Conservation (phyloP, 2,888 invertebrate species). For the Pyrrhosoma nymphula region DNA sequence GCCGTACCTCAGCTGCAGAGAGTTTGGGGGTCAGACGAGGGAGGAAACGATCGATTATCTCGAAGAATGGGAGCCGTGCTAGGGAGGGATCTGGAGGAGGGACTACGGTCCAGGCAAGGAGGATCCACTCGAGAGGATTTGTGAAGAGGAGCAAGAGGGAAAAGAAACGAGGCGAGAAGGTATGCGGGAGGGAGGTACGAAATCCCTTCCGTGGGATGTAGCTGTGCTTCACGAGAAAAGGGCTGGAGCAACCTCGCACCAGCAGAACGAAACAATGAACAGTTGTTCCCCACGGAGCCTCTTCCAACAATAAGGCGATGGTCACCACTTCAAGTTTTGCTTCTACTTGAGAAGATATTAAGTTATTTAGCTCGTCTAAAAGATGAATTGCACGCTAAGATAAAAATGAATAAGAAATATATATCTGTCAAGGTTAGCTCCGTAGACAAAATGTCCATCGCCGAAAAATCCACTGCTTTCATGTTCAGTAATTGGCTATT, state of each 20-base stretch:
- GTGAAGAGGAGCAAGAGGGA: neutral
- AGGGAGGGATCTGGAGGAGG: neutral
- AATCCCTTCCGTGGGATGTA: neutral
- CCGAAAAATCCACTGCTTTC: too few relatives aligned
- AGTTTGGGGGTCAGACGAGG: neutral
- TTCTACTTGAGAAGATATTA: too few relatives aligned
- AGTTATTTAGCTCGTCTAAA: too few relatives aligned
- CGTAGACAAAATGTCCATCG: too few relatives aligned
- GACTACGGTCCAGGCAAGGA: neutral
- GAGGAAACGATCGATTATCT: constrained; percentile 39
- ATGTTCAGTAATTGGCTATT: too few relatives aligned
- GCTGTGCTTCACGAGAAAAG: neutral
- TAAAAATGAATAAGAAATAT: too few relatives aligned
- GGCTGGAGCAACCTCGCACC: too few relatives aligned
- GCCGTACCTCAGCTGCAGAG: constrained; percentile 10
- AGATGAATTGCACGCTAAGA: too few relatives aligned
- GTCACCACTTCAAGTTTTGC: too few relatives aligned
- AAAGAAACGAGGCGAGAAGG: neutral
- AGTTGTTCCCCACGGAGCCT: neutral
- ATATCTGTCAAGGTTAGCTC: too few relatives aligned
- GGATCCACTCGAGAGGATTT: neutral
- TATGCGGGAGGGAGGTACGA: neutral
- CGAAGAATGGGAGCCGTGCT: neutral
- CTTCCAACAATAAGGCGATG: neutral
- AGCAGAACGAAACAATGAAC: neutral